Conservation (phyloP, 2,888 invertebrate species). For the Spodoptera exigua region DNA sequence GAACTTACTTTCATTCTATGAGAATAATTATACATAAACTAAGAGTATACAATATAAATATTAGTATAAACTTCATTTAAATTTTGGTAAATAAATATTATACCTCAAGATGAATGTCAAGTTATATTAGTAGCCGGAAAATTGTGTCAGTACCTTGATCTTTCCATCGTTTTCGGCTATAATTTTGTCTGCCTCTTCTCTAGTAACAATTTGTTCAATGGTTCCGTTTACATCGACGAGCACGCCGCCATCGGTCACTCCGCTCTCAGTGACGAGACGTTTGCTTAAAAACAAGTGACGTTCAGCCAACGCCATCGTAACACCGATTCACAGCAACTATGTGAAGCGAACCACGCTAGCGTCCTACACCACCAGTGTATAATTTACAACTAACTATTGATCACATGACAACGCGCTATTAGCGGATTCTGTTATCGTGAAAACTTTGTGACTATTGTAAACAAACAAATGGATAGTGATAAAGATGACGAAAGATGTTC, state of each 20-base stretch:
- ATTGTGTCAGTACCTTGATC: slow-evolving; percentile 81
- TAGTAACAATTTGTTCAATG: slow-evolving; percentile 87
- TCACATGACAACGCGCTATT: slow-evolving; percentile 43
- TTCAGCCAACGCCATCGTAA: slow-evolving; percentile 67
- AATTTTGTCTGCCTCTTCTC: slow-evolving; percentile 82
- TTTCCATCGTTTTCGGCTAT: slow-evolving; percentile 82
- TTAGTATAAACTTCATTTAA: not conserved
- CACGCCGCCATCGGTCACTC: slow-evolving; percentile 89
- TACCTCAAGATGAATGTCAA: not conserved
- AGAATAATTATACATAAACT: too few species aligned
- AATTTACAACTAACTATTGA: slow-evolving; percentile 61
- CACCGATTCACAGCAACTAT: slow-evolving; percentile 39
- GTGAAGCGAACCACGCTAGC: slow-evolving; percentile 49
- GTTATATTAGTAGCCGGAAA: slow-evolving; percentile 6
- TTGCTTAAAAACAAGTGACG: slow-evolving; percentile 83
- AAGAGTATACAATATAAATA: not conserved
- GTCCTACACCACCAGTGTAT: slow-evolving; percentile 58
- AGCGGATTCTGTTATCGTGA: slow-evolving; percentile 49
- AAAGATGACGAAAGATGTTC: slow-evolving; percentile 41
- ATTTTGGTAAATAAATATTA: slow-evolving; percentile 10
- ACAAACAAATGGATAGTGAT: slow-evolving; percentile 55
- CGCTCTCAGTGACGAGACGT: slow-evolving; percentile 86
- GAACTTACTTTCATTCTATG: too few species aligned
- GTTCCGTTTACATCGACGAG: slow-evolving; percentile 89
- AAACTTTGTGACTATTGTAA: slow-evolving; percentile 54